Percentiles rank a stretch among this genome's conserved stretches.
Evolutionary conservation across 1,140 invertebrate genomes (phyloP).

Genomic region (Plectrocnemia conspersa): DNA sequence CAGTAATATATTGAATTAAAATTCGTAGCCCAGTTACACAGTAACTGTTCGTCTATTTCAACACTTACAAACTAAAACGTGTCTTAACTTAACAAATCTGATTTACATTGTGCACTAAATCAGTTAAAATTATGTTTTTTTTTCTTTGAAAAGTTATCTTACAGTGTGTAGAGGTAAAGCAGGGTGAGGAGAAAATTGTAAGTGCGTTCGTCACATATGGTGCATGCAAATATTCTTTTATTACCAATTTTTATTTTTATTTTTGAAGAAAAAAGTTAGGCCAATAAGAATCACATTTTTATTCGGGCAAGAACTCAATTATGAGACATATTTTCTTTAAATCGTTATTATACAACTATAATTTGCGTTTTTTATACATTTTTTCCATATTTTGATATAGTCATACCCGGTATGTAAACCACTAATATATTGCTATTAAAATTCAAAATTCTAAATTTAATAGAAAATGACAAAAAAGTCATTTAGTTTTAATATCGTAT

Average conservation of each 20-base stretch:
- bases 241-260: too few relatives aligned
- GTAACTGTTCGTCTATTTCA: slow-evolving; percentile 57
- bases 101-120: slow-evolving; percentile 26
- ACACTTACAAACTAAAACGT: slow-evolving; percentile 58
- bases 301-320: slow-evolving; percentile 29
- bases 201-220: slow-evolving; percentile 16
- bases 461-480: slow-evolving; percentile 24
- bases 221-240: slow-evolving; percentile 28
- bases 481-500: slow-evolving; percentile 23
- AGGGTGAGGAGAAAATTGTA: slow-evolving; percentile 18
- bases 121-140: slow-evolving; percentile 10
- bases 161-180: slow-evolving; percentile 8
- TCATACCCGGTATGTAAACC: slow-evolving; percentile 28
- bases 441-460: slow-evolving; percentile 31
- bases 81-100: slow-evolving; percentile 19
- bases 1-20: slow-evolving; percentile 60
- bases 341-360: slow-evolving; percentile 1
- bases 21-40: slow-evolving; percentile 60
- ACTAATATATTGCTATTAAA: slow-evolving; percentile 33
- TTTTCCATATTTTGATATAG: slow-evolving; percentile 20
- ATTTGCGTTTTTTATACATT: slow-evolving; percentile 6
- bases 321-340: slow-evolving; percentile 19
- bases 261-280: slow-evolving; percentile 29
- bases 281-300: slow-evolving; percentile 29
- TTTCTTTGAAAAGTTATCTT: background rate